Base-by-base conservation (phyloP, 2,113 vertebrate genomes). In the Rhea pennata region DNA sequence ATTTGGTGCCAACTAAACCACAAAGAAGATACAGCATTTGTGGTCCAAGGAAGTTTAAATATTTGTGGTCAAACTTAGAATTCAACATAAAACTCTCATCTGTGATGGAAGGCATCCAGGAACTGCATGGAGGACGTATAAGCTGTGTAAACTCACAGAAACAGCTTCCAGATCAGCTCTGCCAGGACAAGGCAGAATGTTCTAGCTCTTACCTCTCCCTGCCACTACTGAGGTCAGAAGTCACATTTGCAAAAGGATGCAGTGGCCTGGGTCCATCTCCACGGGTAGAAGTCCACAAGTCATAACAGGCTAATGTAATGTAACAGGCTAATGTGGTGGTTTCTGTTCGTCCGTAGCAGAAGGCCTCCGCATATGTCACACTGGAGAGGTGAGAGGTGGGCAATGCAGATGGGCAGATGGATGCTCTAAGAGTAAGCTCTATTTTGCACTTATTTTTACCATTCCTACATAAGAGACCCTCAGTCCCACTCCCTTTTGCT, bases 41-140 rank as follows among this genome's bases (percentile, higher is more conserved):
- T 97, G 97, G 96, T 97, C 94, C 97, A 97, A 96, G 94, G 97
- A 98, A 97, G 97, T 98, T 98, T 97, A 97, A 98, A 98, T 98
- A 98, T 97, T 98, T 98, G 98, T 98, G 98, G 98, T 98, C 96
- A 96, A 97, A 97, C 94, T 98, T 98, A 97, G 97, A 97, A 97
- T 98, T 98, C 96, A 90, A 98, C 96, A 97, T 97, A 98, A 97
- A 98, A 98, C 92, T 98, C 97, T 97, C 96, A 96, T 98, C 96
- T 98, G 93, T 59, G 3, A 51, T 98, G 97, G 98, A 97, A 97
- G 59, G 83, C 87, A 6, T 97, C 98, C 97, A 98, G 96, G 97
- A 98, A 93, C 86, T 97, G 90, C 94, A 95, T 92, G 84, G 94
- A 97, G 95, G 90, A 92, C 1, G 31, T 97, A 94, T 93, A 96